These are phyloP conservation scores for Moxostoma hubbsi DNA, from an alignment of 2,797 vertebrate species.

Conservation along the genomic window DNA sequence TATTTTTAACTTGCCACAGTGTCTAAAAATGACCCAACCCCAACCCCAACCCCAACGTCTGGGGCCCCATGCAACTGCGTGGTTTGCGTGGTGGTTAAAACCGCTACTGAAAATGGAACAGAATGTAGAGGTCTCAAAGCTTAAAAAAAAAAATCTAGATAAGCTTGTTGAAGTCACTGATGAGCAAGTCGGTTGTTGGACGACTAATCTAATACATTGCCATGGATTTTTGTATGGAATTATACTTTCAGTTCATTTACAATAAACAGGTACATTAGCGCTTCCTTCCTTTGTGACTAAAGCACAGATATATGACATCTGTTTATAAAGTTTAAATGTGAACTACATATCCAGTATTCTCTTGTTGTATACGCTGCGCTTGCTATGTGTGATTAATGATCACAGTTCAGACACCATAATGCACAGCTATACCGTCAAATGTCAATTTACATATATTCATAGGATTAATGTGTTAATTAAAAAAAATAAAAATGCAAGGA, in stretches of 20 bases:
- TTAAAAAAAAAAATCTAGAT: too few species aligned
- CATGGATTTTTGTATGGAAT: too few species aligned
- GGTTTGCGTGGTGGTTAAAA: too few species aligned
- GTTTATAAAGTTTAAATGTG: slow-evolving; percentile 49
- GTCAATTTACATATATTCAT: slow-evolving; percentile 57
- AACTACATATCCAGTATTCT: slow-evolving; percentile 39
- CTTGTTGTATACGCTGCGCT: slow-evolving; percentile 22
- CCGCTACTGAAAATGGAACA: too few species aligned
- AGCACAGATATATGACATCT: slow-evolving; percentile 35
- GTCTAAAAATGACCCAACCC: too few species aligned
- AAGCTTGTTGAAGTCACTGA: too few species aligned
- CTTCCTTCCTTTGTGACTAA: slow-evolving; percentile 10
- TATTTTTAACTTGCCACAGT: too few species aligned
- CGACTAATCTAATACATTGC: too few species aligned
- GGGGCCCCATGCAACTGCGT: too few species aligned
- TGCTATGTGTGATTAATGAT: slow-evolving; percentile 49
- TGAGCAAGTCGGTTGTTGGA: too few species aligned
- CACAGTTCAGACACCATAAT: slow-evolving; percentile 9
- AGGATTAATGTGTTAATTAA: slow-evolving; percentile 62
- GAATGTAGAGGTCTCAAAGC: too few species aligned
- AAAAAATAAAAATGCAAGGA: slow-evolving; percentile 49
- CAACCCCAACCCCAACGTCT: too few species aligned
- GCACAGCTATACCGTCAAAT: slow-evolving; percentile 13
- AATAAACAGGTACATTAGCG: slow-evolving; percentile 11
- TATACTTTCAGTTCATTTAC: neutral